Conservation (phyloP, 2,797 vertebrate species). For the Micromesistius poutassou region DNA sequence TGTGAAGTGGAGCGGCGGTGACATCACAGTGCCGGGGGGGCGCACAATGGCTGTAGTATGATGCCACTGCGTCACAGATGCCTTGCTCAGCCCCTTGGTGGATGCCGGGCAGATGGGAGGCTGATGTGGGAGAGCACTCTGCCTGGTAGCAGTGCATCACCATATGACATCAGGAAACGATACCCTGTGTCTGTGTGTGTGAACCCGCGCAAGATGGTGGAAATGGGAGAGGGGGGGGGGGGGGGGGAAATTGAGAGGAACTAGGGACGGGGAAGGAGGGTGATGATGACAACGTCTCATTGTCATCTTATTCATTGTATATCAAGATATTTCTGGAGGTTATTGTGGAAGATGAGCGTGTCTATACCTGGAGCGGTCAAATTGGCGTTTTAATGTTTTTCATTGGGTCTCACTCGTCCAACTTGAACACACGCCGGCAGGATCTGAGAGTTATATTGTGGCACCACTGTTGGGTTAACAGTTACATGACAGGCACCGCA, state of each 20-base stretch:
- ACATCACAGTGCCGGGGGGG: slow-evolving; percentile 58
- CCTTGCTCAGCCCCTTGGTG: slow-evolving; percentile 48
- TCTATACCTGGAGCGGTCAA: neutral
- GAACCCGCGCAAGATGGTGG: neutral
- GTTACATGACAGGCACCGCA: neutral
- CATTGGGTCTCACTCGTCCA: neutral
- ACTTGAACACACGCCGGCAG: neutral
- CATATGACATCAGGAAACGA: slow-evolving; percentile 58
- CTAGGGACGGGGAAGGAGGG: neutral
- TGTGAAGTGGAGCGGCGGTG: slow-evolving; percentile 70
- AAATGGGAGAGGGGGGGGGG: no score
- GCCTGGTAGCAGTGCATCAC: slow-evolving; percentile 61
- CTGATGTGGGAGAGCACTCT: slow-evolving; percentile 55
- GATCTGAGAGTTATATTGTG: neutral
- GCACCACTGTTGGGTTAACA: neutral
- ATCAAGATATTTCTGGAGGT: neutral
- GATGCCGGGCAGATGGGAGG: slow-evolving; percentile 67
- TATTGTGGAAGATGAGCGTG: neutral
- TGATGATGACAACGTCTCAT: neutral
- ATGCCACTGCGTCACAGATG: slow-evolving; percentile 62
- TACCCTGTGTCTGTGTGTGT: slow-evolving; percentile 12
- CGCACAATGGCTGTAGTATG: slow-evolving; percentile 69
- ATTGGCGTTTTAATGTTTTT: neutral
- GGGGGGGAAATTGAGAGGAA: neutral
- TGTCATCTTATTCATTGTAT: neutral